A percentile compares a stretch with the other conserved stretches of the same genome.
phyloP scores from a whole-genome alignment of 2,888 invertebrate genomes.

The Ornithoptera priamus region DNA sequence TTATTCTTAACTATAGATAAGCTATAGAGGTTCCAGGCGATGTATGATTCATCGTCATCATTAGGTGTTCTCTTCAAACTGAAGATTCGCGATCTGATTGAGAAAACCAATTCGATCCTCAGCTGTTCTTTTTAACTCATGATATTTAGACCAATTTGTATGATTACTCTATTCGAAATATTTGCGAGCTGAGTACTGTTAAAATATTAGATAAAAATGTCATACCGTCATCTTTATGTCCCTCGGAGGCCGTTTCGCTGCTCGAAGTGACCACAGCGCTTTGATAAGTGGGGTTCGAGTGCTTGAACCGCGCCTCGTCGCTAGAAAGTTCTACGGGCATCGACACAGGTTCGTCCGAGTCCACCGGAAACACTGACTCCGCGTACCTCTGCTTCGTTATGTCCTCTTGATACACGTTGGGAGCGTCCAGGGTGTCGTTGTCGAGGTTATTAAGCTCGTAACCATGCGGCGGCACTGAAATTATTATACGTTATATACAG shows the following conservation, averaged over 20 bases:
- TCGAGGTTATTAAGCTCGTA: constrained; percentile 84
- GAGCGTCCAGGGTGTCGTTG: constrained; percentile 83
- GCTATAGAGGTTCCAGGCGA: no score
- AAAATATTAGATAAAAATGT: not conserved
- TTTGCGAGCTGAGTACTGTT: not conserved
- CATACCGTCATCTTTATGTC: constrained; percentile 70
- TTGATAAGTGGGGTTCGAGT: constrained; percentile 87
- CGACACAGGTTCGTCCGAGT: constrained; percentile 69
- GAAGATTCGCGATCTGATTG: no score
- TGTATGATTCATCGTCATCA: no score
- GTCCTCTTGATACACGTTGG: constrained; percentile 74
- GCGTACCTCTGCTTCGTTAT: constrained; percentile 56
- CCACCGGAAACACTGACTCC: constrained; percentile 65
- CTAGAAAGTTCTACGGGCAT: constrained; percentile 67
- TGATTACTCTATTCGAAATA: no score
- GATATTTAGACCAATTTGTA: no score
- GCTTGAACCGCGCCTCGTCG: constrained; percentile 81
- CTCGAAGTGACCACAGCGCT: constrained; percentile 84
- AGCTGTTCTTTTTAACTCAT: no score
- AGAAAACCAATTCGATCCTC: no score
- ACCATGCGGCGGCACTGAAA: constrained; percentile 82
- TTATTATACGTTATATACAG: constrained; percentile 1
- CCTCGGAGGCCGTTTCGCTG: constrained; percentile 58
- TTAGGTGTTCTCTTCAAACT: no score
- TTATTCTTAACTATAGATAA: no score